These are phyloP conservation scores for Ornithorhynchus anatinus DNA, from an alignment of 2,113 vertebrate species.

Conservation along the genomic window DNA sequence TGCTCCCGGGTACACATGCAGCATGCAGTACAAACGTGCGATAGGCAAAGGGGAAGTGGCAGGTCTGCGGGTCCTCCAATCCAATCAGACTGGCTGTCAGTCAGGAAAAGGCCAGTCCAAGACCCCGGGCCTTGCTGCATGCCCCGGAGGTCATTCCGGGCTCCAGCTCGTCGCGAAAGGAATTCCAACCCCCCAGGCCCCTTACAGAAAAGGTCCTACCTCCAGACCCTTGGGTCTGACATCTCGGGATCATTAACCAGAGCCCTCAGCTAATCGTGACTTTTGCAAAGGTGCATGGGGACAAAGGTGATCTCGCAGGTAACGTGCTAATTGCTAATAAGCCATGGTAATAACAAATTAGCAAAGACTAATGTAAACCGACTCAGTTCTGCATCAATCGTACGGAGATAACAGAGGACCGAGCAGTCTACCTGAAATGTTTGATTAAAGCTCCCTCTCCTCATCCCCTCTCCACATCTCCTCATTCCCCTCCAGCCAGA, in stretches of 20 bases:
- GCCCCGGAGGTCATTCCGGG: too few species aligned
- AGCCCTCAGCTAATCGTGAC: slow-evolving; percentile 50
- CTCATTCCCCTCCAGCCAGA: background rate
- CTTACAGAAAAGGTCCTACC: slow-evolving; percentile 47
- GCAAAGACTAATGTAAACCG: slow-evolving; percentile 18
- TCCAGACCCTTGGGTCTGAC: slow-evolving; percentile 29
- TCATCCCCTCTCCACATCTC: too few species aligned
- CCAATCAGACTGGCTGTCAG: background rate
- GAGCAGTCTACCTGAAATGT: slow-evolving; percentile 33
- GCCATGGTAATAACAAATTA: slow-evolving; percentile 48
- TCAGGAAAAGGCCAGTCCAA: background rate
- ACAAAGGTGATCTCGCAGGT: slow-evolving; percentile 58
- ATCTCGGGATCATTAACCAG: slow-evolving; percentile 60
- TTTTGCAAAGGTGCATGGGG: slow-evolving; percentile 53
- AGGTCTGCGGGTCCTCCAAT: background rate
- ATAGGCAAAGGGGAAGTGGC: background rate
- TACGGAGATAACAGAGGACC: slow-evolving; percentile 33
- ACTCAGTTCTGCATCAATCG: slow-evolving; percentile 14
- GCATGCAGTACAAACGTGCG: background rate
- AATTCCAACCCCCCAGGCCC: slow-evolving; percentile 39
- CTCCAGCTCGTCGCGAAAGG: too few species aligned
- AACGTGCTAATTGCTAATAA: slow-evolving; percentile 34
- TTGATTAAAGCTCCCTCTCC: too few species aligned
- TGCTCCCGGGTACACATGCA: background rate
- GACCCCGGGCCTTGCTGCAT: background rate